A percentile compares a stretch with the other conserved stretches of the same genome.
Evolutionary conservation across 2,113 vertebrate genomes (phyloP).

Genomic region (Coreoperca whiteheadi): DNA sequence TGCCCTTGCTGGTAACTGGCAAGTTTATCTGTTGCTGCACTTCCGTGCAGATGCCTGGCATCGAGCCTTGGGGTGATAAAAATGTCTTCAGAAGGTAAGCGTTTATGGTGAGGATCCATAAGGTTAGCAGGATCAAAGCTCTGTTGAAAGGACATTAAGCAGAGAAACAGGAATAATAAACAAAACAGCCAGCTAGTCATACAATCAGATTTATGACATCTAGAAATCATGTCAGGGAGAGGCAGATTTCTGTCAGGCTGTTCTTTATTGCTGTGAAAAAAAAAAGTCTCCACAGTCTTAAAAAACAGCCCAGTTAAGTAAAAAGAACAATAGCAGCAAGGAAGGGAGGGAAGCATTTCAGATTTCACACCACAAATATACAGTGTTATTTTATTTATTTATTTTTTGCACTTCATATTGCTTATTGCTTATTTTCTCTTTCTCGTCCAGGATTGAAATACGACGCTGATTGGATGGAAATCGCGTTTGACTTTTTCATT

Average conservation of each 20-base stretch:
- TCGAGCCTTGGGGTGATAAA: conserved; percentile 77
- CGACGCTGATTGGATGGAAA: conserved; percentile 55
- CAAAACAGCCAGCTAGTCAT: conserved; percentile 76
- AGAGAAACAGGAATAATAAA: conserved; percentile 73
- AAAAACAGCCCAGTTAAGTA: conserved; percentile 47
- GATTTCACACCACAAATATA: conserved; percentile 42
- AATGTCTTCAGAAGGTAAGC: conserved; percentile 76
- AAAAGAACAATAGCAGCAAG: conserved; percentile 71
- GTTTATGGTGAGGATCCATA: conserved; percentile 83
- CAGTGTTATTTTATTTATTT: too few species aligned
- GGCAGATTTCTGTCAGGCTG: conserved; percentile 56
- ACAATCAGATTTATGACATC: conserved; percentile 73
- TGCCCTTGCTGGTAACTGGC: conserved; percentile 70
- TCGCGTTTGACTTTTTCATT: conserved; percentile 56
- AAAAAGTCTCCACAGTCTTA: conserved; percentile 45
- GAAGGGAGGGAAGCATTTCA: conserved; percentile 26
- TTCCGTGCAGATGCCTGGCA: conserved; percentile 77
- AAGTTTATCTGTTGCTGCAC: conserved; percentile 73
- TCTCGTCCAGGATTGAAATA: conserved; percentile 32
- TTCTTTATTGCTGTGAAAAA: conserved; percentile 72
- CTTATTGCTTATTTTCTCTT: conserved; percentile 54
- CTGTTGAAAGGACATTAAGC: conserved; percentile 65
- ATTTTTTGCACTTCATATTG: conserved; percentile 57
- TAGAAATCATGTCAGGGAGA: conserved; percentile 63
- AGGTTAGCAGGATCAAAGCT: conserved; percentile 83